Evolutionary conservation across 2,113 vertebrate genomes (phyloP), one percentile per base, ranked within the genome.

Genomic region (Centrocercus urophasianus): DNA sequence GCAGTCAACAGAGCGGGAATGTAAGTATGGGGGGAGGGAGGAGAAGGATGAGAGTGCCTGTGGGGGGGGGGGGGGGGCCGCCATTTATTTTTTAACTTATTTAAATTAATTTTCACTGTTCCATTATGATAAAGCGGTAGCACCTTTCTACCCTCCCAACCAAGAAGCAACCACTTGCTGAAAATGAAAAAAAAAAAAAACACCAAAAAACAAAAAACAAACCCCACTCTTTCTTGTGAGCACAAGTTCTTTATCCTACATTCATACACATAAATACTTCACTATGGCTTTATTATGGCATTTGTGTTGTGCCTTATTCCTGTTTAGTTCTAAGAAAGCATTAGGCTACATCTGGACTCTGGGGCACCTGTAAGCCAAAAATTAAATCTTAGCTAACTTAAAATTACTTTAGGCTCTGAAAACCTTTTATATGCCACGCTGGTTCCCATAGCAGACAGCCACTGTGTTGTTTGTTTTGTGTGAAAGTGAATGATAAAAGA

Each of bases 401-500:
- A 97, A 98, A 98, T 98, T 96, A 97, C 97, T 98, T 97, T 84
- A 97, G 96, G 94, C 96, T 96, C 97, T 97, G 97, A 96, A 98
- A 97, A 97, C 97, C 98, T 98, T 98, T 98, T 97, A 97, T 98
- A 97, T 97, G 97, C 98, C 98, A 97, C 96, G 97, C 97, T 89
- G 97, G 98, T 98, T 99, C 98, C 98, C 98, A 98, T 98, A 98
- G 98, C 98, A 99, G 99, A 99, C 99, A 98, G 98, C 97, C 98
- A 97, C 97, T 98, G 98, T 99, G 99, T 99, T 99, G 99, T 99
- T 99, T 99, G 99, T 99, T 99, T 99, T 99, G 98, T 99, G 98
- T 99, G 99, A 99, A 99, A 99, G 99, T 98, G 98, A 99, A 99
- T 99, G 99, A 99, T 99, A 99, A 99, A 99, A 99, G 99, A 99